Conservation (phyloP, 2,888 invertebrate genomes). For the Hyppa rectilinea region DNA sequence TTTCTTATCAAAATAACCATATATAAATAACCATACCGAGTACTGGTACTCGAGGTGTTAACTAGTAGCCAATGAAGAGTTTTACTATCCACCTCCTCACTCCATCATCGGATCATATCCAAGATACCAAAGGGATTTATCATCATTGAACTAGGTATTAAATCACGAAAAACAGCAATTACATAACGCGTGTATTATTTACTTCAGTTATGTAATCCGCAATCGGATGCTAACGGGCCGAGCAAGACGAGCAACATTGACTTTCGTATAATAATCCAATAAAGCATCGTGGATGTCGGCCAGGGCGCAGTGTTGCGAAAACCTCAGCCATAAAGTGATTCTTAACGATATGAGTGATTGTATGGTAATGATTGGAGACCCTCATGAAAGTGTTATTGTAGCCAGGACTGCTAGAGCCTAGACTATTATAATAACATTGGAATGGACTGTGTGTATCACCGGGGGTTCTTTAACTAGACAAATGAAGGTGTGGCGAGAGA, state of each 20-base stretch:
- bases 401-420: no score
- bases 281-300: conserved; percentile 49
- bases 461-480: neutral
- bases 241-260: conserved; percentile 25
- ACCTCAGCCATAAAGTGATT: conserved; percentile 26
- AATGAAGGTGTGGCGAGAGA: neutral
- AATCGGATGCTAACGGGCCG: conserved; percentile 14
- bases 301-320: conserved; percentile 42
- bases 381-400: no score
- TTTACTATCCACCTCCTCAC: no score
- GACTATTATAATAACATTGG: neutral
- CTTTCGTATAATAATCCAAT: conserved; percentile 58
- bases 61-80: no score
- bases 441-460: neutral
- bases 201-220: conserved; percentile 43
- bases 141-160: neutral
- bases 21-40: no score
- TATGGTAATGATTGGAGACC: conserved; percentile 30
- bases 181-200: conserved; percentile 29
- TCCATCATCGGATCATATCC: no score
- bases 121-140: neutral
- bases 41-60: no score
- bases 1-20: no score
- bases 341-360: conserved; percentile 30
- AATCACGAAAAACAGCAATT: conserved; percentile 29